A percentile compares a stretch with the other conserved stretches of the same genome.
These are phyloP conservation scores for Cataglyphis albicans DNA, from an alignment of 2,888 invertebrate genomes.

Conservation along the genomic window DNA sequence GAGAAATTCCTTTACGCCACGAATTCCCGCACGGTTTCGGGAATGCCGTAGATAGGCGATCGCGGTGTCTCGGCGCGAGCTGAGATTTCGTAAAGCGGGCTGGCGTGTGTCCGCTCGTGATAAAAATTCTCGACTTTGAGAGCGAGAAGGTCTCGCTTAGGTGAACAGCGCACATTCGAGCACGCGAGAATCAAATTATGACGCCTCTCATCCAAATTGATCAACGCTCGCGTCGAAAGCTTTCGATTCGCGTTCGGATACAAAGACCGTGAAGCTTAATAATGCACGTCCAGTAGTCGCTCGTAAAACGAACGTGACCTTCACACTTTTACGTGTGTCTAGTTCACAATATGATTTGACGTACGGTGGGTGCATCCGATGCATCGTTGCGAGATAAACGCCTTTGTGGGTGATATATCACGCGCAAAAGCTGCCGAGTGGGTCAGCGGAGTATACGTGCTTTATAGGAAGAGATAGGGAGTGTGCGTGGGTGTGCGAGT, in stretches of 20 bases:
- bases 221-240: background rate
- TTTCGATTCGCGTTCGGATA: background rate
- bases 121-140: background rate
- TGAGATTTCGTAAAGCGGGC: conserved; percentile 10
- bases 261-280: background rate
- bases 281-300: background rate
- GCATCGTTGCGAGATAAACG: conserved; percentile 25
- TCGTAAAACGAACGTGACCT: conserved; percentile 31
- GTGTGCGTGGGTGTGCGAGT: conserved; percentile 38
- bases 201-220: background rate
- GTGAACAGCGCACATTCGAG: background rate
- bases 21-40: conserved; percentile 65
- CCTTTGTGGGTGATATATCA: conserved; percentile 61
- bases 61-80: conserved; percentile 34
- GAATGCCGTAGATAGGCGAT: conserved; percentile 73
- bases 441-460: conserved; percentile 63
- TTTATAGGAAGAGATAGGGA: conserved; percentile 52
- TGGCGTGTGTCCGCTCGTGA: conserved; percentile 3
- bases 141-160: conserved; percentile 10
- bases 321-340: conserved; percentile 15
- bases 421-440: conserved; percentile 69
- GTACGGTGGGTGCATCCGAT: conserved; percentile 7
- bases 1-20: conserved; percentile 67
- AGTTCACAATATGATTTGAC: background rate
- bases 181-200: background rate